Evolutionary conservation across 2,113 vertebrate genomes (phyloP).

Genomic region (Pangasianodon hypophthalmus): DNA sequence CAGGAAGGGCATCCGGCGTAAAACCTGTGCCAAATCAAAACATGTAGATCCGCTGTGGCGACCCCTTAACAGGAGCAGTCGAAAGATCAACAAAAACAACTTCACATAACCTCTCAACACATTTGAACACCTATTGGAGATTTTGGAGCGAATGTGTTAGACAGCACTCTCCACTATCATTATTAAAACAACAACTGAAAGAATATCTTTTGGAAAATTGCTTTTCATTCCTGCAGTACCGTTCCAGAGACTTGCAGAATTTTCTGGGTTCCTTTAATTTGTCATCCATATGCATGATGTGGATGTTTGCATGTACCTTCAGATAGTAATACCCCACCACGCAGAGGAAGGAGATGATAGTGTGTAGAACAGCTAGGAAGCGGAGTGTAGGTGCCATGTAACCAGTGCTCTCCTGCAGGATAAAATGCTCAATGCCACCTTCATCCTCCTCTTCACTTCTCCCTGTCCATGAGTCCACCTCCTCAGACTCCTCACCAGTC

Average conservation of each 20-base stretch:
- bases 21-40: no score
- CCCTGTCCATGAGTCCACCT: constrained; percentile 88
- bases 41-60: no score
- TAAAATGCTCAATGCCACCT: constrained; percentile 88
- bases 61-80: no score
- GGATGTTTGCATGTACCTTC: constrained; percentile 76
- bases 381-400: constrained; percentile 95
- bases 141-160: background rate
- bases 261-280: background rate
- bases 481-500: constrained; percentile 88
- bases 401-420: constrained; percentile 94
- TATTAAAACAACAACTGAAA: background rate
- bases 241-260: background rate
- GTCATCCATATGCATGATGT: background rate
- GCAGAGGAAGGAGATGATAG: constrained; percentile 93
- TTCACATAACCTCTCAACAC: background rate
- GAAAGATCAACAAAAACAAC: no score
- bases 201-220: background rate
- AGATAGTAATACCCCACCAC: constrained; percentile 96
- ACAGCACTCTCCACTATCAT: background rate
- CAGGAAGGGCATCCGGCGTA: no score
- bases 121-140: background rate
- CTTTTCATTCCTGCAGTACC: background rate
- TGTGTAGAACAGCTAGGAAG: constrained; percentile 89
- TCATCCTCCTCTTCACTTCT: constrained; percentile 83